Evolutionary conservation across 2,888 invertebrate species (phyloP).

Genomic region (Lumbricus terrestris): DNA sequence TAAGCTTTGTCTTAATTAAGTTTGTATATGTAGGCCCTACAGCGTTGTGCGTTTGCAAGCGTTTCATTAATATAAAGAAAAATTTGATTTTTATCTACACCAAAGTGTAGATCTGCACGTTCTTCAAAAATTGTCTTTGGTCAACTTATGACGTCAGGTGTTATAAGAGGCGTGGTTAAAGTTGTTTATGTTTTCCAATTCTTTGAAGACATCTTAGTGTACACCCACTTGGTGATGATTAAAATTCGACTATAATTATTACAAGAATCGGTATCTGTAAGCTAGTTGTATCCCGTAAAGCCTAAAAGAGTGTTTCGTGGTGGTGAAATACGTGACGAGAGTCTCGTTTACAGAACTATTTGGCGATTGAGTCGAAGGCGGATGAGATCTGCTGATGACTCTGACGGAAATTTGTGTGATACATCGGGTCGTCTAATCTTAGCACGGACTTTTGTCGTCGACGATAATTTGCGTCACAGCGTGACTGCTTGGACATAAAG

Average conservation of each 20-base stretch:
- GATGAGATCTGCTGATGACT: not conserved
- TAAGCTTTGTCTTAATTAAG: too few species aligned
- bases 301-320: not conserved
- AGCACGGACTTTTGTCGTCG: not conserved
- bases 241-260: not conserved
- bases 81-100: too few species aligned
- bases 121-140: not conserved
- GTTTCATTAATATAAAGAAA: too few species aligned
- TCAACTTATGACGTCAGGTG: not conserved
- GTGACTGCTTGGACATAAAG: not conserved
- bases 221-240: not conserved
- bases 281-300: not conserved
- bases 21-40: too few species aligned
- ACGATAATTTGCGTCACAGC: not conserved
- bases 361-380: not conserved
- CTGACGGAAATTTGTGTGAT: not conserved
- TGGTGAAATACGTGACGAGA: not conserved
- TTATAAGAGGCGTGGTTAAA: not conserved
- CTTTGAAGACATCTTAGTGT: not conserved
- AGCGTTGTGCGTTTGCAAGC: too few species aligned
- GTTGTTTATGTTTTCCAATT: slow-evolving; percentile 3
- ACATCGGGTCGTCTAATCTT: not conserved
- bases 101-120: too few species aligned
- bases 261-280: not conserved
- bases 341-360: not conserved